Evolutionary conservation across 2,797 vertebrate species (phyloP), one percentile per base, ranked within the genome.

Genomic region (Sebastes vulpes): DNA sequence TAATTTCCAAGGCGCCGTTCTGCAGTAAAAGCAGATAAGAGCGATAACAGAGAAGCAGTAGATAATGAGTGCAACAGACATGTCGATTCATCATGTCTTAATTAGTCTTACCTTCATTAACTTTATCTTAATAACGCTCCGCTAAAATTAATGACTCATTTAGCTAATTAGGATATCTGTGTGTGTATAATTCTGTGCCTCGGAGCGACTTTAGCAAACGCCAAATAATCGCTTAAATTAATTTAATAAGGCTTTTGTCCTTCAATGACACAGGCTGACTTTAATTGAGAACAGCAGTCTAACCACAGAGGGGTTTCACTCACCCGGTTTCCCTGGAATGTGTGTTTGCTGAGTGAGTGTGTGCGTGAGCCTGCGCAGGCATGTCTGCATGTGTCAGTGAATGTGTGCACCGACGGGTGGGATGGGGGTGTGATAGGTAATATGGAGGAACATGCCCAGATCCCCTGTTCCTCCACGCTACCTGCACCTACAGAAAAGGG

Each of bases 81-180:
- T 83, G 86, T 82, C 85, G 68, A 91, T 95, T 94, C 86, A 93
- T 93, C 93, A 95, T 82, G 87, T 94, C 92, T 96, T 95, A 94
- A 96, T 96, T 94, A 92, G 93, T 82, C 84, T 83, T 92, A 89
- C 92, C 94, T 94, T 93, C 93, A 95, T 96, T 96, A 94, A 91
- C 84, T 91, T 96, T 95, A 95, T 96, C 95, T 96, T 95, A 95
- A 96, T 96, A 95, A 89, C 75, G 21, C 69, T 77, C 72, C n/a
- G 46, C 89, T 56, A 66, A 89, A 91, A 90, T 93, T 76, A 94
- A 93, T 91, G 84, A 90, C 63, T 90, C 84, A 89, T 92, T 93
- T 88, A 86, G 77, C 86, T 91, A 86, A 93, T 92, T 89, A 91
- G 75, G 75, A 85, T 89, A 79, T 85, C 54, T 83, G 32, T 18